Evolutionary conservation across 2,113 vertebrate species (phyloP).

Genomic region (Butorides virescens): DNA sequence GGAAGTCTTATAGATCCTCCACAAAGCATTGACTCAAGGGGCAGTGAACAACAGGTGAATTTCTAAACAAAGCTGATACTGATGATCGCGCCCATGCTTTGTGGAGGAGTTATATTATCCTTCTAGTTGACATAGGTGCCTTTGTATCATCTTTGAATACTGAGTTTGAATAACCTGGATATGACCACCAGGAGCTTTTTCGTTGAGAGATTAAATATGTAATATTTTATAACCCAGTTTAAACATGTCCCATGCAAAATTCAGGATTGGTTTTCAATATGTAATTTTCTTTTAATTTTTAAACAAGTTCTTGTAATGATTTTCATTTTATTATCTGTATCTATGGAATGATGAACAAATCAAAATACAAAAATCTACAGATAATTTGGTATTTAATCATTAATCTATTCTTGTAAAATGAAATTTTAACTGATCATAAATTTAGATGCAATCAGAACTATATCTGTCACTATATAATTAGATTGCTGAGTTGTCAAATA

Average conservation of each 20-base stretch:
- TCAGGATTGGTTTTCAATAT: conserved; percentile 28
- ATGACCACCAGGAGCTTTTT: not conserved
- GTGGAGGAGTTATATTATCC: not conserved
- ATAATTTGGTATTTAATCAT: conserved; percentile 23
- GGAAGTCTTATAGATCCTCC: not conserved
- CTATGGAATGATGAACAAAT: not conserved
- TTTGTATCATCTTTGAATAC: not conserved
- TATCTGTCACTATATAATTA: conserved; percentile 28
- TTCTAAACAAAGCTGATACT: not conserved
- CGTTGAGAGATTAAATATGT: conserved; percentile 14
- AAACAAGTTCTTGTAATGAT: not conserved
- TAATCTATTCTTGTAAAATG: not conserved
- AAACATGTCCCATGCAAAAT: conserved; percentile 32
- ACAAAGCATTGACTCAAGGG: not conserved
- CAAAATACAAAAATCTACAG: not conserved
- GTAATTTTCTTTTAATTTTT: conserved; percentile 45
- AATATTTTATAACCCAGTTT: conserved; percentile 33
- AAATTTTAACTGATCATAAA: conserved; percentile 50
- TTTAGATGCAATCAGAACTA: conserved; percentile 29
- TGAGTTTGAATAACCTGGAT: not conserved
- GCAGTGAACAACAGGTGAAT: not conserved
- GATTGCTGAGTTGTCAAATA: conserved; percentile 51
- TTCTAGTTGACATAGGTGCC: not conserved
- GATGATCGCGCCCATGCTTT: rapidly evolving
- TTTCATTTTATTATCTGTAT: not conserved